phyloP scores from a whole-genome alignment of 2,113 vertebrate species.

The Dendrocopos noguchii region DNA sequence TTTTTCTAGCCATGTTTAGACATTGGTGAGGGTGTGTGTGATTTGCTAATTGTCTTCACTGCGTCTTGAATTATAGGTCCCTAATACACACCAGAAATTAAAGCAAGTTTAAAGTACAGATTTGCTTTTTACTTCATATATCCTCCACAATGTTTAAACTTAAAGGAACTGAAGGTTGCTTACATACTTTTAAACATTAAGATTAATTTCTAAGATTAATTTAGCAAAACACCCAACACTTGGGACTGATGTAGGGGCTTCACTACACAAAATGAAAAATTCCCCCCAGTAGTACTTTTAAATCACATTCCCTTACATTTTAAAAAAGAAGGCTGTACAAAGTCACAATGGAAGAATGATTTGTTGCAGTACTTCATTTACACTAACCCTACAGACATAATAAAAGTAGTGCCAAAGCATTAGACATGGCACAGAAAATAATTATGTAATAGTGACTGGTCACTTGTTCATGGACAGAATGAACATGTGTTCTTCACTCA shows the following conservation, averaged over 20 bases:
- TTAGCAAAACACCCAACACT: slow-evolving; percentile 32
- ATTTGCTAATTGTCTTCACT: slow-evolving; percentile 71
- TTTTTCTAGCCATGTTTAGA: slow-evolving; percentile 73
- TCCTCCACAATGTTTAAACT: slow-evolving; percentile 37
- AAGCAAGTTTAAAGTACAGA: neutral
- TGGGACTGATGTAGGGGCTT: slow-evolving; percentile 44
- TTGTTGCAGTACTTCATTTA: slow-evolving; percentile 69
- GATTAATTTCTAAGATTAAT: slow-evolving; percentile 17
- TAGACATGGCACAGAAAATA: slow-evolving; percentile 53
- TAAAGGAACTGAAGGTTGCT: slow-evolving; percentile 38
- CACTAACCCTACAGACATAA: slow-evolving; percentile 69
- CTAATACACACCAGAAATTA: slow-evolving; percentile 44
- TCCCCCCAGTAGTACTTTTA: slow-evolving; percentile 50
- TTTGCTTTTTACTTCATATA: slow-evolving; percentile 23
- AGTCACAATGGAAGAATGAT: slow-evolving; percentile 70
- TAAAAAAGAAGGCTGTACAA: neutral
- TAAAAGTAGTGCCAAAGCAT: slow-evolving; percentile 71
- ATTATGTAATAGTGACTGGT: slow-evolving; percentile 21
- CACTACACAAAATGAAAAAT: slow-evolving; percentile 66
- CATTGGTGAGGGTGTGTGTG: slow-evolving; percentile 36
- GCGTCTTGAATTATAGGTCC: slow-evolving; percentile 45
- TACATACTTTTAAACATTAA: slow-evolving; percentile 58
- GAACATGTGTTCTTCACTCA: neutral
- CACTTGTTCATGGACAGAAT: neutral
- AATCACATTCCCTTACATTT: slow-evolving; percentile 53